Evolutionary conservation across 1,140 invertebrate genomes (phyloP), one percentile per base, ranked within the genome.

Genomic region (Asbolus verrucosus): DNA sequence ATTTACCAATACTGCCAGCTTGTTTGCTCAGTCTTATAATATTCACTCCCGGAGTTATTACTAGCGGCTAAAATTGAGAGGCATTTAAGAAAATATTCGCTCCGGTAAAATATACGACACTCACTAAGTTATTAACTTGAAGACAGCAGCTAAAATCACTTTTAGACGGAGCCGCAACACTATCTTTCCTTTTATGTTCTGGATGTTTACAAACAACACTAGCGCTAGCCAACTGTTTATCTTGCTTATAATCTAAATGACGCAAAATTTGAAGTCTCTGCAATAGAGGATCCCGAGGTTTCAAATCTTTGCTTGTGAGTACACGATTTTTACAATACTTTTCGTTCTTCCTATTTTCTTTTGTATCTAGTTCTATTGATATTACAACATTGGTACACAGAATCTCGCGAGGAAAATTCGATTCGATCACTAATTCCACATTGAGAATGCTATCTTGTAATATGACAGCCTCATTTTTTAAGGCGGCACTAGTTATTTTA

Each of bases 241-340:
- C 92, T 78, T 94, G 88, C 78, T 93, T 91, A 72, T 90, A 91
- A 74, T 93, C 90, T 19, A 93, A 81, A 76, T 90, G 88, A 0
- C 90, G 87, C 39, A 87, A 86, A 69, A 94, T 87, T 72, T 89
- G 84, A 60, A 94, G 81, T 59, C 86, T 84, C 61, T 85, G 82
- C 68, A 90, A 76, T 66, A 84, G 80, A 18, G 84, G 84, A 80
- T 90, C 86, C 16, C 80, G 81, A 54, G 83, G 79, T 82, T 88
- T 89, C 76, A 87, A 81, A 72, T 90, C 86, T 65, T 88, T 82
- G 27, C 70, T 69, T 0, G 71, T 76, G 13, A 81, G 43, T 11
- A 72, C 30, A 21, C 71, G 74, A 61, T 73, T 70, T 13, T 69
- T 38, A 15, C 65, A 36, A 14, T 69, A 69, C 33, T 70, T 71